These are phyloP conservation scores for Setophaga kirtlandii DNA, from an alignment of 2,113 vertebrate species.

Conservation along the genomic window DNA sequence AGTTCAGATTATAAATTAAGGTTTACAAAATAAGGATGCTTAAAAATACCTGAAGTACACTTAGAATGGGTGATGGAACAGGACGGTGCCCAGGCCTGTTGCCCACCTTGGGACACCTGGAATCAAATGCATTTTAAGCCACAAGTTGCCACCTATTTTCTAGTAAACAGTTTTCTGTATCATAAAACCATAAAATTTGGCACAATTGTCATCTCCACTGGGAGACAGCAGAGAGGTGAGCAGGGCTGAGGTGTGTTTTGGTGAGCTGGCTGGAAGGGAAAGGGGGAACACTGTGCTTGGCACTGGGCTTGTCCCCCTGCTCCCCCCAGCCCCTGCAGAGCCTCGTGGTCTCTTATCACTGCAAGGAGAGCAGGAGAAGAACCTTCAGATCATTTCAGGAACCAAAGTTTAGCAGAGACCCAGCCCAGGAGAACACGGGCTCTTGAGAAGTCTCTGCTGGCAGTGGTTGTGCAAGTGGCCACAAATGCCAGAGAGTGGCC, in stretches of 20 bases:
- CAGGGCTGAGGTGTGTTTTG: not conserved
- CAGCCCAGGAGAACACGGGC: not conserved
- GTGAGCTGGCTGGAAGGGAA: not conserved
- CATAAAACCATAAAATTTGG: conserved; percentile 57
- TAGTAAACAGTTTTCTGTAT: conserved; percentile 39
- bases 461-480: conserved; percentile 55
- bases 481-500: not conserved
- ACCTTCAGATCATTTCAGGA: not conserved
- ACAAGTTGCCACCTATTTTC: conserved; percentile 46
- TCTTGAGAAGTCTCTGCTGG: conserved; percentile 14
- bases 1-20: conserved; percentile 46
- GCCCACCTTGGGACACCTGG: not conserved
- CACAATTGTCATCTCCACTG: conserved; percentile 52
- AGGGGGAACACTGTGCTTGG: not conserved
- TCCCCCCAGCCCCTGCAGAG: not conserved
- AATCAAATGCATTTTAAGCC: conserved; percentile 50
- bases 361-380: not conserved
- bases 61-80: not conserved
- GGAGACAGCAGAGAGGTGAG: not conserved
- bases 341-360: not conserved
- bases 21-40: conserved; percentile 63
- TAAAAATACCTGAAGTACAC: conserved; percentile 61
- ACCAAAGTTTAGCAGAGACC: not conserved
- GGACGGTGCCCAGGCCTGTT: rapidly evolving
- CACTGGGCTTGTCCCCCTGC: not conserved